These are phyloP conservation scores for Staurois parvus DNA, from an alignment of 2,797 vertebrate species.

Conservation along the genomic window DNA sequence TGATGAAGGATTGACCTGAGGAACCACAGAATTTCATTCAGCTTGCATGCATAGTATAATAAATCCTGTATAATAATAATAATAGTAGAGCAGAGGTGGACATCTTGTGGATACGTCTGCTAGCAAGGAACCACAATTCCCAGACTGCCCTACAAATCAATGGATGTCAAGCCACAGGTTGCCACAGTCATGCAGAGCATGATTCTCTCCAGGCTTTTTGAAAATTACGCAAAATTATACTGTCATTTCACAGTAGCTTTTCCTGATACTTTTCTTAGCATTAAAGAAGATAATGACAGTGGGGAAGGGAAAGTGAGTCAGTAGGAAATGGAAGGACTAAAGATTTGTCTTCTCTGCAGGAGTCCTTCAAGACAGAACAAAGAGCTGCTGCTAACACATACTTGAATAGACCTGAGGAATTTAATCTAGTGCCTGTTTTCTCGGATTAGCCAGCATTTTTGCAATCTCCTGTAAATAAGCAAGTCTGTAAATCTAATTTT, in stretches of 20 bases:
- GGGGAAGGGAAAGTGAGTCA: conserved; percentile 37
- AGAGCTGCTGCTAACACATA: conserved; percentile 5
- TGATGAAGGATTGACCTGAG: neutral
- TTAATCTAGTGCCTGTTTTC: neutral
- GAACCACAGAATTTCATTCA: neutral
- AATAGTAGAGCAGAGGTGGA: neutral
- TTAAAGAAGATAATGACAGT: conserved; percentile 5
- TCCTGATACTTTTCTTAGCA: neutral
- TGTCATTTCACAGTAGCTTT: neutral
- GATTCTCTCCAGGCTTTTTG: neutral
- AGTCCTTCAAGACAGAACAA: conserved; percentile 26
- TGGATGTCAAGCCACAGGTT: neutral
- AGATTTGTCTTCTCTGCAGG: conserved; percentile 38
- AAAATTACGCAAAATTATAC: neutral
- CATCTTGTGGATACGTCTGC: neutral
- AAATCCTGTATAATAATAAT: too few species aligned
- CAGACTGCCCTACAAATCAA: neutral
- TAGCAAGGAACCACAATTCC: neutral
- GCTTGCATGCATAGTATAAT: neutral
- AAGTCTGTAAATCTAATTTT: neutral
- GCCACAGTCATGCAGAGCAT: neutral
- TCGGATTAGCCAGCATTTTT: conserved; percentile 19
- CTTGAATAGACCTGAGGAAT: conserved; percentile 2
- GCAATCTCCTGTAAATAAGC: neutral
- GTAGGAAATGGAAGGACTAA: conserved; percentile 27